These are phyloP conservation scores for Cosmorhoe ocellata DNA, from an alignment of 2,888 invertebrate species.

Conservation along the genomic window DNA sequence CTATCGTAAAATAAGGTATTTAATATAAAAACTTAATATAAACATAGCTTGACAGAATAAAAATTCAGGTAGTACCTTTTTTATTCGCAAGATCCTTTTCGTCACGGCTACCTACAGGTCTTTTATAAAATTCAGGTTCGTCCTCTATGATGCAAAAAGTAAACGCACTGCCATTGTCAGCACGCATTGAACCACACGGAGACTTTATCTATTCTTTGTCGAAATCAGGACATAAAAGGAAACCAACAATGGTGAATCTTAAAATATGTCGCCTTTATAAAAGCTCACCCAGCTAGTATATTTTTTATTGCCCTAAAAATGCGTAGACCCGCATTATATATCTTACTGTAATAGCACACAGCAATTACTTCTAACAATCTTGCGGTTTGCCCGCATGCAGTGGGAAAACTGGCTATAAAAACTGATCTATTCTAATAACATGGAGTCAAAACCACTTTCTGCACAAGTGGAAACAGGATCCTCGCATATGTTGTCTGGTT, in stretches of 20 bases:
- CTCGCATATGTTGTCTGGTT: conserved; percentile 49
- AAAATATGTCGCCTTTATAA: conserved; percentile 64
- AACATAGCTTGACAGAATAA: conserved; percentile 22
- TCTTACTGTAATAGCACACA: conserved; percentile 57
- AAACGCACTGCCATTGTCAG: conserved; percentile 71
- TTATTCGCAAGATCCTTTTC: conserved; percentile 51
- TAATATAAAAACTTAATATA: conserved; percentile 10
- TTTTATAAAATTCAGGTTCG: conserved; percentile 72
- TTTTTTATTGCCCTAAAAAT: conserved; percentile 54
- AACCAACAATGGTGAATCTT: conserved; percentile 68
- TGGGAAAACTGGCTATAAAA: conserved; percentile 72
- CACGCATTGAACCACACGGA: conserved; percentile 72
- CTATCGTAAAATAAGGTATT: not conserved
- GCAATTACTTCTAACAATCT: conserved; percentile 77
- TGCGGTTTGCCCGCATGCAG: conserved; percentile 74
- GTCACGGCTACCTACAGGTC: conserved; percentile 72
- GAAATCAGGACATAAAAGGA: conserved; percentile 69
- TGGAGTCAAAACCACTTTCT: conserved; percentile 47
- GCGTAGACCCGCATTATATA: conserved; percentile 66
- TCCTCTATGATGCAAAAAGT: conserved; percentile 69
- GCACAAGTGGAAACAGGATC: conserved; percentile 55
- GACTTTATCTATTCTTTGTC: conserved; percentile 74
- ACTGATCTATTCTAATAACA: conserved; percentile 67
- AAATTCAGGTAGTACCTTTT: conserved; percentile 33
- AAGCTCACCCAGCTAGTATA: conserved; percentile 48